These are phyloP conservation scores for Actenoides lindsayi DNA, from an alignment of 2,113 vertebrate species.

Conservation along the genomic window DNA sequence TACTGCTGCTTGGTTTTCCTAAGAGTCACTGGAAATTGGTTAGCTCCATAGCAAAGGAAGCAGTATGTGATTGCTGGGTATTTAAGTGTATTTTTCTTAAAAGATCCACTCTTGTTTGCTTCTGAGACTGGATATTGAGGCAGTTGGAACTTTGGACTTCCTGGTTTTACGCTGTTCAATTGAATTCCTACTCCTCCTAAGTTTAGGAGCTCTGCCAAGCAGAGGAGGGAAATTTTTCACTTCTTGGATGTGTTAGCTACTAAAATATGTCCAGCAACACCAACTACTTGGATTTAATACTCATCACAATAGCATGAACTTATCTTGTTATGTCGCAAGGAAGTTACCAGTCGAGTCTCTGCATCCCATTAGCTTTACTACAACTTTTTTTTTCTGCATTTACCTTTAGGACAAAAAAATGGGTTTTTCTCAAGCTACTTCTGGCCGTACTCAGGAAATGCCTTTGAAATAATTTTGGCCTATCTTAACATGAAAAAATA, in stretches of 20 bases:
- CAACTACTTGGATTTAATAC: background rate
- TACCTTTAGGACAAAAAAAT: background rate
- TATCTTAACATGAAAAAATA: background rate
- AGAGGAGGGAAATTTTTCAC: background rate
- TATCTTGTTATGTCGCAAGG: background rate
- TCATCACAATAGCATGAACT: background rate
- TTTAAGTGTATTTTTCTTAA: background rate
- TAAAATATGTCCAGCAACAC: background rate
- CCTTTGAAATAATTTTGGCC: background rate
- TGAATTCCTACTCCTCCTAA: background rate
- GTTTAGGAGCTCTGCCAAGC: background rate
- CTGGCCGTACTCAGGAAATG: background rate
- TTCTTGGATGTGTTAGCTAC: background rate
- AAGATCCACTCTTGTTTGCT: background rate
- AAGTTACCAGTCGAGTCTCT: background rate
- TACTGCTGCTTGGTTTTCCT: background rate
- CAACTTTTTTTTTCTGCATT: background rate
- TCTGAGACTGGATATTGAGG: background rate
- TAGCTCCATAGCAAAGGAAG: background rate
- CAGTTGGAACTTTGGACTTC: background rate
- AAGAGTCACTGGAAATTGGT: background rate
- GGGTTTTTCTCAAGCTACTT: background rate
- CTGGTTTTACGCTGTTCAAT: background rate
- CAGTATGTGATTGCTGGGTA: background rate
- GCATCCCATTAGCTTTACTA: background rate